Percentiles rank a stretch among this genome's conserved stretches.
These are phyloP conservation scores for Pedicia rivosa DNA, from an alignment of 2,888 invertebrate genomes.

Conservation along the genomic window DNA sequence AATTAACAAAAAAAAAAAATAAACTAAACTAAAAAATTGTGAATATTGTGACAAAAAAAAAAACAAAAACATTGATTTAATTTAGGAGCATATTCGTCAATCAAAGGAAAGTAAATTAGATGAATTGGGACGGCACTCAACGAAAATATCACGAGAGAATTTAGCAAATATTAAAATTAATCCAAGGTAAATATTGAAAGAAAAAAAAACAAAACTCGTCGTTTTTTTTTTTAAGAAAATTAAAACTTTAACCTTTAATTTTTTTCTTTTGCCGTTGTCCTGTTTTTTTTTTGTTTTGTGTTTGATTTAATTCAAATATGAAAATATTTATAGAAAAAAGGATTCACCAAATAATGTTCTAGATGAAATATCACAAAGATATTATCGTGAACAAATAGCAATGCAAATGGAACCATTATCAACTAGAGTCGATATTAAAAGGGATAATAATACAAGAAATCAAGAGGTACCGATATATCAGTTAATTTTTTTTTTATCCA, in stretches of 20 bases:
- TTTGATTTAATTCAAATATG: no score
- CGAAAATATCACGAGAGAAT: slow-evolving; percentile 29
- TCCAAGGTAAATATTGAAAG: slow-evolving; percentile 14
- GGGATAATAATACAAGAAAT: slow-evolving; percentile 17
- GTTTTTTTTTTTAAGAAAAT: background rate
- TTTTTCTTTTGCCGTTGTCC: no score
- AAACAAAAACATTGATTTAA: background rate
- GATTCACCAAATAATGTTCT: slow-evolving; percentile 29
- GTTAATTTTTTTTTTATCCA: no score
- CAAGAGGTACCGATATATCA: slow-evolving; percentile 8
- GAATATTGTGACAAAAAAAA: background rate
- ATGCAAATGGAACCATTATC: slow-evolving; percentile 23
- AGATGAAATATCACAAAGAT: slow-evolving; percentile 27
- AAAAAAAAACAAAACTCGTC: background rate
- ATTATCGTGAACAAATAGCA: slow-evolving; percentile 27
- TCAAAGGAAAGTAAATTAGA: slow-evolving; percentile 67
- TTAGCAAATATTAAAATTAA: slow-evolving; percentile 20
- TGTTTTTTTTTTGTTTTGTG: no score
- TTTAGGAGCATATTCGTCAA: slow-evolving; percentile 54
- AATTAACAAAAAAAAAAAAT: background rate
- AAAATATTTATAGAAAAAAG: slow-evolving; percentile 20
- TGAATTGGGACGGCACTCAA: slow-evolving; percentile 37
- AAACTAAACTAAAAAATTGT: background rate
- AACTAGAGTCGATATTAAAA: slow-evolving; percentile 21
- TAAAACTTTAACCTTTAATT: no score